phyloP scores from a whole-genome alignment of 2,113 vertebrate species.

The Penelope pileata region DNA sequence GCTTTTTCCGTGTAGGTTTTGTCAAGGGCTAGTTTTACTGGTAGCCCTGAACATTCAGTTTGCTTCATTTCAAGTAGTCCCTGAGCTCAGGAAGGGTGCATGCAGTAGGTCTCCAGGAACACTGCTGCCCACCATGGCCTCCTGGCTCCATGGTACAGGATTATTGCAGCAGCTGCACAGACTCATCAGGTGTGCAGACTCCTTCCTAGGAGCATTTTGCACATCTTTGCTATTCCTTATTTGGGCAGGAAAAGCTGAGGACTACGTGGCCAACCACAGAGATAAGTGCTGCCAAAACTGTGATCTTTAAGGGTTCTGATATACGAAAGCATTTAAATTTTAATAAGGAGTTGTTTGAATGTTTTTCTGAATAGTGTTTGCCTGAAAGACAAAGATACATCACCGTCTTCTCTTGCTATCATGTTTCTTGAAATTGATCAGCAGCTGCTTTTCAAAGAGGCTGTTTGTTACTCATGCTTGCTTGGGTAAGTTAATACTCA shows the following conservation, averaged over 20 bases:
- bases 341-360: not conserved
- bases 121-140: not conserved
- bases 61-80: not conserved
- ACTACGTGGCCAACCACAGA: not conserved
- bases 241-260: not conserved
- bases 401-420: not conserved
- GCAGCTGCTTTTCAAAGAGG: not conserved
- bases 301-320: fast-evolving
- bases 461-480: not conserved
- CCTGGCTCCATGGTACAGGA: not conserved
- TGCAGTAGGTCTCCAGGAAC: fast-evolving
- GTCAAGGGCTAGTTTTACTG: not conserved
- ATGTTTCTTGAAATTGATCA: not conserved
- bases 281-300: not conserved
- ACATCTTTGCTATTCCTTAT: not conserved
- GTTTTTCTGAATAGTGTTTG: not conserved
- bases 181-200: not conserved
- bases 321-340: not conserved
- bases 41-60: not conserved
- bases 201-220: not conserved
- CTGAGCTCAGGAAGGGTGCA: not conserved
- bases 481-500: not conserved
- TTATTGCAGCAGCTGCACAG: not conserved
- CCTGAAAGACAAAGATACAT: not conserved
- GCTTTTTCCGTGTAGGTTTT: not conserved